Conservation (phyloP, 2,888 invertebrate genomes). For the Arge pagana region DNA sequence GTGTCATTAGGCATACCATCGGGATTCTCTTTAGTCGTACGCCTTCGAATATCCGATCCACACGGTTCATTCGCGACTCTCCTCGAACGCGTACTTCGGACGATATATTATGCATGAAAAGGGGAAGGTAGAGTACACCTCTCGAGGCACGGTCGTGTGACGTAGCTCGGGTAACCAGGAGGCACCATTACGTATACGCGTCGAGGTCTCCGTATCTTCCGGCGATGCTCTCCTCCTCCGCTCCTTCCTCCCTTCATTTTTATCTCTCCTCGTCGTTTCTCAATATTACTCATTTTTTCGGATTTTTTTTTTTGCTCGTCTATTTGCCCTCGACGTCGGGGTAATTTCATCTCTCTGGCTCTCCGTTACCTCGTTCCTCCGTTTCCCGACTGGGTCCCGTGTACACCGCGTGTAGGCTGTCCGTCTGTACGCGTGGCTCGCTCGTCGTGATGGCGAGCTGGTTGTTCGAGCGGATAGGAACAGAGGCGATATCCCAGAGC, state of each 20-base stretch:
- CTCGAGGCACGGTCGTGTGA: neutral
- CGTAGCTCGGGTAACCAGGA: constrained; percentile 46
- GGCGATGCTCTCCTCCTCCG: constrained; percentile 26
- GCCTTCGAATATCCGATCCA: no score
- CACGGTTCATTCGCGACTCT: no score
- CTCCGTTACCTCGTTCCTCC: constrained; percentile 10
- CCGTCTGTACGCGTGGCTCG: no score
- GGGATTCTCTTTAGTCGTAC: neutral
- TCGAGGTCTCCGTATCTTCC: constrained; percentile 41
- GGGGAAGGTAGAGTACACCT: neutral
- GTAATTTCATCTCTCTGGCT: constrained; percentile 19
- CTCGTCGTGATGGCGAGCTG: no score
- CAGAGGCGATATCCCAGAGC: no score
- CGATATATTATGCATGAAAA: neutral
- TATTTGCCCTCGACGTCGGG: constrained; percentile 10
- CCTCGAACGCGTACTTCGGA: neutral
- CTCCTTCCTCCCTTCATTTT: constrained; percentile 5
- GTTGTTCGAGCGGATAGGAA: no score
- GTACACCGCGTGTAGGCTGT: constrained; percentile 9
- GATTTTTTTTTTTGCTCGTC: constrained; percentile 12
- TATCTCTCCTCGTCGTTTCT: constrained; percentile 18
- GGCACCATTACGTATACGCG: constrained; percentile 57
- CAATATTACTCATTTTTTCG: neutral
- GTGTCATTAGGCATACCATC: neutral
- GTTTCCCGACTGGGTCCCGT: constrained; percentile 7